Conservation (phyloP, 2,113 vertebrate genomes). For the Porphyrio hochstetteri region DNA sequence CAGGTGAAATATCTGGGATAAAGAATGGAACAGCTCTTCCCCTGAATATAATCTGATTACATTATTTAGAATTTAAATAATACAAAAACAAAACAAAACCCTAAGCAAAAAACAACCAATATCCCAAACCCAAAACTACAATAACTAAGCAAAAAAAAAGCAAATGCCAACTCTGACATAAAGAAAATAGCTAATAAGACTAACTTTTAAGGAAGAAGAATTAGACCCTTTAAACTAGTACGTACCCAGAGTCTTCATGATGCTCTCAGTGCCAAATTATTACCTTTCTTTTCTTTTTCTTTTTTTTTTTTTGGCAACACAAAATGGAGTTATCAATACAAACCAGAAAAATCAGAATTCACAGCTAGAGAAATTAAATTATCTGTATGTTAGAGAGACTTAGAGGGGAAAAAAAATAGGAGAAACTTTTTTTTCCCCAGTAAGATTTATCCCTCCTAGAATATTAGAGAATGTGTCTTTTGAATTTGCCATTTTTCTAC, state of each 20-base stretch:
- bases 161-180: not conserved
- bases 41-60: not conserved
- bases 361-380: not conserved
- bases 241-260: not conserved
- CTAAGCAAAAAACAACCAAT: not conserved
- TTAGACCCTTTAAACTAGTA: not conserved
- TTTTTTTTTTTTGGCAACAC: rapidly evolving
- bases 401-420: not conserved
- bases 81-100: not conserved
- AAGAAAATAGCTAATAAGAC: not conserved
- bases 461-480: not conserved
- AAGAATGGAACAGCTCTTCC: not conserved
- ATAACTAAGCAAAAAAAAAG: not conserved
- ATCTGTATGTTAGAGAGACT: not conserved
- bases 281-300: rapidly evolving
- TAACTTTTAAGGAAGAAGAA: not conserved
- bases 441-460: not conserved
- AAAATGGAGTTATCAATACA: not conserved
- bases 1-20: not conserved
- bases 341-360: not conserved
- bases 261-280: not conserved
- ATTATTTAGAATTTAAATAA: not conserved
- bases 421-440: not conserved
- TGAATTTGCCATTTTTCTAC: not conserved
- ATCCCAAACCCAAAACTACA: rapidly evolving